Conservation (phyloP, 2,888 invertebrate species). For the Drosophila bunnanda region DNA sequence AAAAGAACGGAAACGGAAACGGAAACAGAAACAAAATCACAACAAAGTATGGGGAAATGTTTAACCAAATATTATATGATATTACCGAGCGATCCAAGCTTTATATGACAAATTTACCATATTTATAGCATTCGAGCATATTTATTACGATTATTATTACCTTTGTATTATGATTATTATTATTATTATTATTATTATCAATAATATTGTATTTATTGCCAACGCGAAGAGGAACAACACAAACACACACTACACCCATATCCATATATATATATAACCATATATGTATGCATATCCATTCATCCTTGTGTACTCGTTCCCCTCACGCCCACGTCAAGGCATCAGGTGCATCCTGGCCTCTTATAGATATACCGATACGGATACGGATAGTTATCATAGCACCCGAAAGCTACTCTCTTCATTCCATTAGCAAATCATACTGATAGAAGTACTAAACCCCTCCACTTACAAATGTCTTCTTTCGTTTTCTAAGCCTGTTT, state of each 20-base stretch:
- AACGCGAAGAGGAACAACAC: constrained; percentile 14
- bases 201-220: constrained; percentile 42
- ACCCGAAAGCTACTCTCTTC: constrained; percentile 51
- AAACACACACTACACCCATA: constrained; percentile 8
- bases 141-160: constrained; percentile 60
- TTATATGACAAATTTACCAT: constrained; percentile 65
- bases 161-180: constrained; percentile 23
- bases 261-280: background rate
- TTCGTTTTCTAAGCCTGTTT: constrained; percentile 46
- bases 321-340: constrained; percentile 1
- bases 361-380: background rate
- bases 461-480: constrained; percentile 7
- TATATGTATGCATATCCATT: constrained; percentile 26
- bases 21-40: constrained; percentile 33
- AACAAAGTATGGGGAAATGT: constrained; percentile 68
- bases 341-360: background rate
- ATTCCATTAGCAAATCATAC: constrained; percentile 69
- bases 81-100: constrained; percentile 76
- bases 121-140: constrained; percentile 52
- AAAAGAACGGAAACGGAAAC: background rate
- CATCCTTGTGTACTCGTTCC: constrained; percentile 11
- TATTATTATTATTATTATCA: constrained; percentile 56
- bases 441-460: constrained; percentile 7
- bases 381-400: constrained; percentile 28
- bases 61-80: constrained; percentile 78